Evolutionary conservation across 2,888 invertebrate species (phyloP).

Genomic region (Pocota personata): DNA sequence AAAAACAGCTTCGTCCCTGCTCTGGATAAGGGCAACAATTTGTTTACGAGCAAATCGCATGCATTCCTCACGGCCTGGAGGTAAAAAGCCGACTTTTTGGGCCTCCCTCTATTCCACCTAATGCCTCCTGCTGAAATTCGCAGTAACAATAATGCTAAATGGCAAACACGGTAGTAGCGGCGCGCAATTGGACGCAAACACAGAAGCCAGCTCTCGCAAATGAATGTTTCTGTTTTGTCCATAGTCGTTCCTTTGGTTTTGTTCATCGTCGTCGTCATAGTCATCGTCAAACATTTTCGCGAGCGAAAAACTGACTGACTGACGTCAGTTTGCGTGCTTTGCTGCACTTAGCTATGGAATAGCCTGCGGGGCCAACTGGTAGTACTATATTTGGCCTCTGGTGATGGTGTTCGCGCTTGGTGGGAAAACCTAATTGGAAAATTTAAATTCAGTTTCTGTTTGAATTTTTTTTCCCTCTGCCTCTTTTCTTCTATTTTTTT

Average conservation of each 20-base stretch:
- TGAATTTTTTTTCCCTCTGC: slow-evolving; percentile 11
- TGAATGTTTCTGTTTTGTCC: slow-evolving; percentile 37
- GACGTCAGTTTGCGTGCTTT: slow-evolving; percentile 67
- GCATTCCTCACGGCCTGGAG: slow-evolving; percentile 46
- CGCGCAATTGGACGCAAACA: slow-evolving; percentile 58
- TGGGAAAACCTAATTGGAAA: slow-evolving; percentile 73
- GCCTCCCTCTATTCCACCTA: not conserved
- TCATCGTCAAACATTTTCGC: slow-evolving; percentile 41
- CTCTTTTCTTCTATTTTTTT: not conserved
- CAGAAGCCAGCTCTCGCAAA: slow-evolving; percentile 35
- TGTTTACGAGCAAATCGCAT: slow-evolving; percentile 67
- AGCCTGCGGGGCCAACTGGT: slow-evolving; percentile 47
- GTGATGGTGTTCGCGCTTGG: slow-evolving; percentile 68
- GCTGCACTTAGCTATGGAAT: slow-evolving; percentile 58
- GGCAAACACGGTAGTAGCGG: slow-evolving; percentile 55
- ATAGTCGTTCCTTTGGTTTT: not conserved
- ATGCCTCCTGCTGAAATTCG: slow-evolving; percentile 4
- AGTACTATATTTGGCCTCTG: slow-evolving; percentile 60
- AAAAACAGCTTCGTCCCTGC: not conserved
- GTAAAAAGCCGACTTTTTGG: slow-evolving; percentile 38
- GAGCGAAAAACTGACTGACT: slow-evolving; percentile 47
- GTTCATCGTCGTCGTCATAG: not conserved
- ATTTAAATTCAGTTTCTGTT: slow-evolving; percentile 71
- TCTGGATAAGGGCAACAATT: slow-evolving; percentile 60
- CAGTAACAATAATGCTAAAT: slow-evolving; percentile 67